phyloP scores from a whole-genome alignment of 2,113 vertebrate species.

The Lonchura striata region DNA sequence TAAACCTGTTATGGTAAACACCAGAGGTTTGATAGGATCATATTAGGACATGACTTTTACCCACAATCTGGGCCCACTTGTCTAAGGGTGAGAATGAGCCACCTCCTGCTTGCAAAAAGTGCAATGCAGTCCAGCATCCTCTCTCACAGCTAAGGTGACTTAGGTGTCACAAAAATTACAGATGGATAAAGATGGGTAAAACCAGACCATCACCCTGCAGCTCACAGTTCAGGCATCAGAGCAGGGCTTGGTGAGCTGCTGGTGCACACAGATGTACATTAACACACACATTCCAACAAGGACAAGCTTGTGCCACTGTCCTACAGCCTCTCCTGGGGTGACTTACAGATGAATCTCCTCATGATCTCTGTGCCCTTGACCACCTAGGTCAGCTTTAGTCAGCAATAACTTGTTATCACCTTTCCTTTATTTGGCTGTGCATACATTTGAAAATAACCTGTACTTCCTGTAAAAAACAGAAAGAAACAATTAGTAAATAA shows the following conservation, averaged over 20 bases:
- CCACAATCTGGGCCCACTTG: rapidly evolving
- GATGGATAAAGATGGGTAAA: neutral
- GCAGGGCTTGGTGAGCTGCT: neutral
- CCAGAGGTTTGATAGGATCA: neutral
- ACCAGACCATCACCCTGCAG: neutral
- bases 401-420: neutral
- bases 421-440: neutral
- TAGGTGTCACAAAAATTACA: neutral
- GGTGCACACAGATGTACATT: rapidly evolving
- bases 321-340: neutral
- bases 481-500: neutral
- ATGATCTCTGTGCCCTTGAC: neutral
- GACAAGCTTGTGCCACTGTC: neutral
- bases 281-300: neutral
- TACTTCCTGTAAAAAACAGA: neutral
- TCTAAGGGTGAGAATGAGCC: neutral
- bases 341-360: neutral
- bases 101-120: neutral
- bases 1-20: neutral
- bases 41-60: neutral
- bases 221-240: neutral
- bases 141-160: neutral
- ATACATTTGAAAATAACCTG: neutral
- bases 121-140: neutral
- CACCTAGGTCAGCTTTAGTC: neutral